A percentile compares a stretch with the other conserved stretches of the same genome.
phyloP scores from a whole-genome alignment of 1,140 invertebrate species.

The Temnothorax nylanderi region DNA sequence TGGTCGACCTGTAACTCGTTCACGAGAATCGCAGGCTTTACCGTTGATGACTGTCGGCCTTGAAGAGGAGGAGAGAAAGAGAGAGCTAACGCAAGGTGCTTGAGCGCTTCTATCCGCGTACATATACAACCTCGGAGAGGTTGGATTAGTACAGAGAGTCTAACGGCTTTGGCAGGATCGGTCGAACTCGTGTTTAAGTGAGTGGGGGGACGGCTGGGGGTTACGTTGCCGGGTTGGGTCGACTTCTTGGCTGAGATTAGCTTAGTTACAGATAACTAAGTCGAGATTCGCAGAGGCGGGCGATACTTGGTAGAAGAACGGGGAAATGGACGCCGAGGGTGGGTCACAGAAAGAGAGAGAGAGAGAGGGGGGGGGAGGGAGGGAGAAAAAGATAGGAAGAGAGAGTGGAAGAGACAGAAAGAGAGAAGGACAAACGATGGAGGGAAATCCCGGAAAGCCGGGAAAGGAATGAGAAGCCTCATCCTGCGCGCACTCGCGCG shows the following conservation, averaged over 20 bases:
- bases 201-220: conserved; percentile 51
- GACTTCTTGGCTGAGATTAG: conserved; percentile 80
- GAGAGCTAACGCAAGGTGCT: background rate
- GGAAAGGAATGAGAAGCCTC: conserved; percentile 17
- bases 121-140: conserved; percentile 60
- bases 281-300: conserved; percentile 60
- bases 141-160: conserved; percentile 77
- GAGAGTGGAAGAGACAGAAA: background rate
- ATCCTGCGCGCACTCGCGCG: conserved; percentile 6
- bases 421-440: conserved; percentile 17
- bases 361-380: background rate
- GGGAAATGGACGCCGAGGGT: conserved; percentile 18
- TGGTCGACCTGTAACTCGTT: conserved; percentile 67
- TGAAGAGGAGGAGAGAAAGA: conserved; percentile 29
- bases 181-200: conserved; percentile 79
- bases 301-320: conserved; percentile 62
- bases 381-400: background rate
- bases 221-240: conserved; percentile 56
- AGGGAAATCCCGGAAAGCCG: conserved; percentile 21
- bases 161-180: conserved; percentile 78
- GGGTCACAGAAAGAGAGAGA: background rate
- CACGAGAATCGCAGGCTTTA: conserved; percentile 45
- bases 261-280: conserved; percentile 81
- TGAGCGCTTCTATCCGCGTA: conserved; percentile 25
- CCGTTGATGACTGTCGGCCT: conserved; percentile 25